Evolutionary conservation across 2,888 invertebrate species (phyloP), one percentile per base, ranked within the genome.

Genomic region (Odontocerum albicorne): DNA sequence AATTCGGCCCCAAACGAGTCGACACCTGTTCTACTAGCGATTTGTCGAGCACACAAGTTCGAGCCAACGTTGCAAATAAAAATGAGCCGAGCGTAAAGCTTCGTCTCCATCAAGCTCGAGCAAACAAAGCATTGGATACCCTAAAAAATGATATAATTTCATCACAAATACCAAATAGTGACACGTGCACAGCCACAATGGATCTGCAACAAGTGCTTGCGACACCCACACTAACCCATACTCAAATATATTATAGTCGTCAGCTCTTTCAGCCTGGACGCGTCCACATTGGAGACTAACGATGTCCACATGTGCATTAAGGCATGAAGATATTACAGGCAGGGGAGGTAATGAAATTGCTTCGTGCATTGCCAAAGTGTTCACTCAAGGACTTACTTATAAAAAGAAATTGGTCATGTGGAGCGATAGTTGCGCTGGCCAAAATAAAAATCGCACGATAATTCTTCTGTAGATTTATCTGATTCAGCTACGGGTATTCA

Each of bases 141-240:
- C 58, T 62, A 58, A 59, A 62, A 60, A 46, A 3, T 17, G 62
- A 64, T 47, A 57, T 61, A 13, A 46, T 47, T 44, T 36, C 40
- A 4, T 62, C 59, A 21, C 63, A 64, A 58, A 32, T 49, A 39
- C 56, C 62, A 6, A 55, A 60, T 22, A 62, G 62, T 47, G 55
- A 45, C 31, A 56, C 31, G 22, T 55, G 59, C 42, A 54, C 42
- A 10, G 22, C 60, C 12, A 42, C 63, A 15, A 62, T 66, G 56
- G 65, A 67, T 57, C 57, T 66, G 44, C 63, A 67, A 57, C 64
- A 66, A 59, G 66, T 65, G 19, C 51, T 65, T 40, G 64, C 63
- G 35, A 57, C 64, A 38, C 67, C 65, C 12, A 66, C 62, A 32
- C 60, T 67, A 44, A 65, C 65, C 7, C 66, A 65, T 51, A 60